A percentile compares a stretch with the other conserved stretches of the same genome.
Conservation (phyloP, 2,797 vertebrate genomes). For the Enteromius trimaculatus region DNA sequence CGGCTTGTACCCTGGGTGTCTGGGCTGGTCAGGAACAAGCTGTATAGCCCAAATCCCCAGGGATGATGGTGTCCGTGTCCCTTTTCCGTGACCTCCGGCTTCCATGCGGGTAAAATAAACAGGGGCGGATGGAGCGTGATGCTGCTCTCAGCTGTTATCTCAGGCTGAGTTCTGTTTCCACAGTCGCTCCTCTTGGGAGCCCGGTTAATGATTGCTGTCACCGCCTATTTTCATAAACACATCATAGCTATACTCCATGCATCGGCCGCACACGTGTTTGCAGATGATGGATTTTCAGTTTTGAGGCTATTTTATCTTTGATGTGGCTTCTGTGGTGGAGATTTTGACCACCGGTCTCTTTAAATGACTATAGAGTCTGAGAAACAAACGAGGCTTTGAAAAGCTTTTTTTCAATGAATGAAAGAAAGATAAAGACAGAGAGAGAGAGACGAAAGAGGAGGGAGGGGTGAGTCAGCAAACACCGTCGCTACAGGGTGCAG, state of each 20-base stretch:
- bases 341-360: slow-evolving; percentile 22
- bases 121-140: slow-evolving; percentile 9
- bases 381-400: slow-evolving; percentile 47
- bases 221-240: slow-evolving; percentile 41
- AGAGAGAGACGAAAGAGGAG: slow-evolving; percentile 39
- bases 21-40: slow-evolving; percentile 19
- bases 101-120: slow-evolving; percentile 36
- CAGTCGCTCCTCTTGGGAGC: slow-evolving; percentile 40
- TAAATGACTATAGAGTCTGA: slow-evolving; percentile 36
- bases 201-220: slow-evolving; percentile 49
- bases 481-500: slow-evolving; percentile 63
- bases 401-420: slow-evolving; percentile 23
- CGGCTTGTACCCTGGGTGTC: slow-evolving; percentile 28
- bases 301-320: slow-evolving; percentile 1
- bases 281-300: neutral
- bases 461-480: slow-evolving; percentile 41
- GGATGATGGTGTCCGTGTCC: slow-evolving; percentile 27
- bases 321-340: slow-evolving; percentile 38
- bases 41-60: slow-evolving; percentile 27
- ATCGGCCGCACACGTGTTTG: neutral
- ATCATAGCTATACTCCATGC: slow-evolving; percentile 11
- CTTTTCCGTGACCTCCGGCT: slow-evolving; percentile 20
- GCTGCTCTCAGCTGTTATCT: slow-evolving; percentile 49
- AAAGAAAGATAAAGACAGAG: slow-evolving; percentile 22
- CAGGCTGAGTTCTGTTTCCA: slow-evolving; percentile 48